Evolutionary conservation across 2,888 invertebrate genomes (phyloP), one percentile per base, ranked within the genome.

Genomic region (Euzetes globulus): DNA sequence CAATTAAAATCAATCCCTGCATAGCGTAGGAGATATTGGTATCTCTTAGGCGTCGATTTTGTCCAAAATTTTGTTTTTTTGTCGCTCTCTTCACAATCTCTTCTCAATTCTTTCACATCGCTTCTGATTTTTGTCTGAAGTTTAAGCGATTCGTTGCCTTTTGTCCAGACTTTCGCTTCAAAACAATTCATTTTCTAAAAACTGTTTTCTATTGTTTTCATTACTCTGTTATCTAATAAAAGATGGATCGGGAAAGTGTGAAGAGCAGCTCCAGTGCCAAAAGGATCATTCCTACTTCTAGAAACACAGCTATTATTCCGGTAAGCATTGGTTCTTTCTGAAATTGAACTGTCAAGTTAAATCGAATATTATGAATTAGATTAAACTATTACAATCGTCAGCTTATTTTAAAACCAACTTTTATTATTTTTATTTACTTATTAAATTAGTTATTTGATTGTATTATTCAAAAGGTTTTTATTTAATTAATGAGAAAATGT

Each of bases 1-100:
- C 29, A 60, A 60, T 33, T 68, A 37, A 68, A 68, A 68, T 68
- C 68, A 68, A 68, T 33, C 19, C 19, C 25, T 45, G 22, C 37
- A 68, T 22, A 68, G 68, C 63, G 63, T 63, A 68, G 68, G 41
- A 41, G 60, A 60, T 33, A 29, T 60, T 25, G 27, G 60, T 33
- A 1, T 25, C n/a, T 60, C n/a, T 29, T 60, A 33, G 60, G 33
- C 33, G 33, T 17, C 0, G 68, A 37, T 37, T 22, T 22, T 45
- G 37, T 41, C 41, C 45, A 45, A 68, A 41, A 22, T 17, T 41
- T 33, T 41, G 41, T 13, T 41, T 41, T 19, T 41, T 41, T 41
- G 41, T 41, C 41, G 41, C 41, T 11, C 41, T 41, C 19, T 52
- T 52, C 22, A 9, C 52, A 52, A 3, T 52, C 6, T 52, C 22